A percentile compares a stretch with the other conserved stretches of the same genome.
These are phyloP conservation scores for Lasioglossum zephyrum DNA, from an alignment of 2,888 invertebrate genomes.

Conservation along the genomic window DNA sequence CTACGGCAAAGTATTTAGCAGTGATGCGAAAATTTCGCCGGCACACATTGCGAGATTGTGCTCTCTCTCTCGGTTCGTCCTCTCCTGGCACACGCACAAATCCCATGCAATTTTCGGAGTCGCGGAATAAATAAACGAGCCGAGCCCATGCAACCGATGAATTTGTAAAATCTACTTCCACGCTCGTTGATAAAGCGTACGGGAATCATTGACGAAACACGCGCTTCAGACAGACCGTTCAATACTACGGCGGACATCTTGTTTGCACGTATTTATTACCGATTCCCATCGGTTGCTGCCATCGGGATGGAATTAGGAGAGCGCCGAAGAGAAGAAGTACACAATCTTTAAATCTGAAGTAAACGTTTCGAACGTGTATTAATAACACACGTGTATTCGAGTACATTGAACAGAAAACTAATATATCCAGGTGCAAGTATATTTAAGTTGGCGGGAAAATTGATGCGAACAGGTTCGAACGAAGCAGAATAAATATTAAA, in stretches of 20 bases:
- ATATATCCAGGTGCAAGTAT: background rate
- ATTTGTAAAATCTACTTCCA: constrained; percentile 21
- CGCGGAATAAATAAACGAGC: constrained; percentile 24
- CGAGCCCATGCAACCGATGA: constrained; percentile 5
- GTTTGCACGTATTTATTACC: background rate
- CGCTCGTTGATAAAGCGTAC: constrained; percentile 14
- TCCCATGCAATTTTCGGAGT: constrained; percentile 34
- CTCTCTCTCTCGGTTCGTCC: background rate
- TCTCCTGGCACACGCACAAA: constrained; percentile 24
- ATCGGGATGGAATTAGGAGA: background rate
- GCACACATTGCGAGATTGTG: constrained; percentile 30
- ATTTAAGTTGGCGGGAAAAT: no score
- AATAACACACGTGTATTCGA: no score
- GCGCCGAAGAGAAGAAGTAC: no score
- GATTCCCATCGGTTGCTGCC: background rate
- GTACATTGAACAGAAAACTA: background rate
- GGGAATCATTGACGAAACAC: constrained; percentile 4
- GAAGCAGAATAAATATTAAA: background rate
- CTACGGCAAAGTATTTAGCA: constrained; percentile 51
- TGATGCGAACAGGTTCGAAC: background rate
- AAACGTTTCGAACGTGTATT: no score
- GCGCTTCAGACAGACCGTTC: background rate
- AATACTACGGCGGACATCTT: background rate
- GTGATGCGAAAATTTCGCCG: constrained; percentile 46
- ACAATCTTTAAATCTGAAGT: no score